Evolutionary conservation across 2,888 invertebrate genomes (phyloP), one percentile per base, ranked within the genome.

Genomic region (Dione juno): DNA sequence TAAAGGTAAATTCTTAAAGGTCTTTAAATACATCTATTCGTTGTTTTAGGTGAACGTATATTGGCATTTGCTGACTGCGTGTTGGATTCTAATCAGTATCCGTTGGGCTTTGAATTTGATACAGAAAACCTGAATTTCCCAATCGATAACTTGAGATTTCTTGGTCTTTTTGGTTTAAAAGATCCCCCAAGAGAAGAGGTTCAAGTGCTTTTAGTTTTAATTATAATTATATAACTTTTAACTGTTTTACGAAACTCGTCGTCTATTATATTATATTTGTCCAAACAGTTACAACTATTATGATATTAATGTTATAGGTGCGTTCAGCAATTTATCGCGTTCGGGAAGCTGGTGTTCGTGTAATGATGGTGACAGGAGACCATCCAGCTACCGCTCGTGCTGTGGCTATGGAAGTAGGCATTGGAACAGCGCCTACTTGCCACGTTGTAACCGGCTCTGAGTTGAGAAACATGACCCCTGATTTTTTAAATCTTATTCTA

Each of bases 81-180:
- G 84, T 93, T 99, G 82, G 97, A 98, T 77, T 94, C 95, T 71
- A 97, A 97, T 81, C 95, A 97, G 86, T 99, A 95, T 89, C 98
- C 98, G 21, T 91, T 95, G 72, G 96, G 97, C 77, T 99, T 94
- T 90, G 94, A 96, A 83, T 99, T 98, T 93, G 97, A 99, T 89
- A 92, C 94, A 67, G 98, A 98, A 78, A 96, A 97, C 75, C 93
- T 96, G 63, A 98, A 98, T 89, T 99, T 98, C 94, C 98, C 97
- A 16, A 90, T 97, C 69, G 95, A 96, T 53, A 96, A 96, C 77
- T 94, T 99, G 72, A 95, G 99, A 73, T 98, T 99, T 85, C 96
- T 99, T 72, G 99, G 99, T 66, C 94, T 99, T 3, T 97, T 99
- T 96, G 98, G 99, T 67, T 97, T 99, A 96, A 98, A 98, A 94